These are phyloP conservation scores for Neelides folsomi DNA, from an alignment of 2,888 invertebrate genomes.

Conservation along the genomic window DNA sequence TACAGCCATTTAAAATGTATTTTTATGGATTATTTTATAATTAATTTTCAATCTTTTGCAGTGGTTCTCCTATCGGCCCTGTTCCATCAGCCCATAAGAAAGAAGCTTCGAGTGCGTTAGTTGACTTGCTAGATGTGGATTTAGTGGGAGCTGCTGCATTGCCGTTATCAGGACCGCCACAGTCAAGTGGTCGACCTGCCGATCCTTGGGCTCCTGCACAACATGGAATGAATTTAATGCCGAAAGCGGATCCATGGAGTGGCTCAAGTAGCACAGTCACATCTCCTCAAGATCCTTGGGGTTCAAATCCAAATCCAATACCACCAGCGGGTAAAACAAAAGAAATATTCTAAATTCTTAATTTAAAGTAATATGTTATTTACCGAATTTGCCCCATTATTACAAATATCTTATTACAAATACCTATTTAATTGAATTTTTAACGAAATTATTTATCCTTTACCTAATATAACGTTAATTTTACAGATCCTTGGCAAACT, in stretches of 20 bases:
- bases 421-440: too few relatives aligned
- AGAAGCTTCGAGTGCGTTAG: conserved; percentile 40
- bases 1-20: too few relatives aligned
- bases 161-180: conserved; percentile 38
- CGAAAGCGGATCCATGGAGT: conserved; percentile 26
- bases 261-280: conserved; percentile 27
- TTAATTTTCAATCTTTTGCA: too few relatives aligned
- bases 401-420: too few relatives aligned
- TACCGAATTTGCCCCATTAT: too few relatives aligned
- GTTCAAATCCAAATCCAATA: background rate
- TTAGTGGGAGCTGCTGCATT: conserved; percentile 47
- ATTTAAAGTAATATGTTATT: too few relatives aligned
- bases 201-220: conserved; percentile 35
- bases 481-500: conserved; percentile 32
- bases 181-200: conserved; percentile 24
- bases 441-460: too few relatives aligned
- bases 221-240: conserved; percentile 7
- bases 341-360: too few relatives aligned
- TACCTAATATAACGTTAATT: too few relatives aligned
- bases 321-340: too few relatives aligned
- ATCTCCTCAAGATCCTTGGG: conserved; percentile 30
- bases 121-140: conserved; percentile 71
- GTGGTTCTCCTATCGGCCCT: background rate
- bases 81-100: conserved; percentile 11
- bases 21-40: too few relatives aligned